Percentiles rank a stretch among this genome's conserved stretches.
These are phyloP conservation scores for Psittacula cyanocephala DNA, from an alignment of 2,113 vertebrate genomes.

Conservation along the genomic window DNA sequence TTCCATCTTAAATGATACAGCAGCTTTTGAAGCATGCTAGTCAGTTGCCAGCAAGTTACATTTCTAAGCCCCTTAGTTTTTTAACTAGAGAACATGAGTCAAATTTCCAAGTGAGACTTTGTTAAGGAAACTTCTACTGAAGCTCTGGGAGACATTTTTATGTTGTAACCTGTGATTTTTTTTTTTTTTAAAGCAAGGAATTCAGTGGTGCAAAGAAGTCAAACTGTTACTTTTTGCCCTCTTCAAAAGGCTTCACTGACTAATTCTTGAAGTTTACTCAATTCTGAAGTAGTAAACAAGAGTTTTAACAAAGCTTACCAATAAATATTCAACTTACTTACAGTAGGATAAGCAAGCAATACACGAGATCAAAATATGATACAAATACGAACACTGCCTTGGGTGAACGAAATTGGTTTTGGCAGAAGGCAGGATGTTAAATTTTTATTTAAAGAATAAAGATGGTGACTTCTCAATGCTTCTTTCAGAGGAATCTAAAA, in stretches of 20 bases:
- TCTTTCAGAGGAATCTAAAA: not conserved
- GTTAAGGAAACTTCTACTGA: not conserved
- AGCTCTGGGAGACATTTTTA: not conserved
- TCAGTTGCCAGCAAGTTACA: not conserved
- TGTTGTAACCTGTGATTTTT: not conserved
- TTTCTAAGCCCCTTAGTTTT: not conserved
- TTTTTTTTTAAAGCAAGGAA: not conserved
- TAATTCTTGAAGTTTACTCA: not conserved
- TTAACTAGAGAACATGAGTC: not conserved
- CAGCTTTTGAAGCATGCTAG: not conserved
- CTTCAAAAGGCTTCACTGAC: not conserved
- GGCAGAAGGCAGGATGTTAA: not conserved
- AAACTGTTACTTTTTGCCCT: not conserved
- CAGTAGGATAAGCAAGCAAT: not conserved
- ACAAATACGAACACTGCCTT: not conserved
- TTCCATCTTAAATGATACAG: not conserved
- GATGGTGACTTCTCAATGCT: not conserved
- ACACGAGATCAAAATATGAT: not conserved
- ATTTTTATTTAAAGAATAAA: not conserved
- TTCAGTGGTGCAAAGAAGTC: not conserved
- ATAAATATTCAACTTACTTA: not conserved
- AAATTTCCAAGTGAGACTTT: not conserved
- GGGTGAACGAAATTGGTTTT: not conserved
- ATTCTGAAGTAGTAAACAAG: not conserved
- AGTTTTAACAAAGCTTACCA: not conserved